phyloP scores from a whole-genome alignment of 1,140 invertebrate species.

The Heterodera carotae region DNA sequence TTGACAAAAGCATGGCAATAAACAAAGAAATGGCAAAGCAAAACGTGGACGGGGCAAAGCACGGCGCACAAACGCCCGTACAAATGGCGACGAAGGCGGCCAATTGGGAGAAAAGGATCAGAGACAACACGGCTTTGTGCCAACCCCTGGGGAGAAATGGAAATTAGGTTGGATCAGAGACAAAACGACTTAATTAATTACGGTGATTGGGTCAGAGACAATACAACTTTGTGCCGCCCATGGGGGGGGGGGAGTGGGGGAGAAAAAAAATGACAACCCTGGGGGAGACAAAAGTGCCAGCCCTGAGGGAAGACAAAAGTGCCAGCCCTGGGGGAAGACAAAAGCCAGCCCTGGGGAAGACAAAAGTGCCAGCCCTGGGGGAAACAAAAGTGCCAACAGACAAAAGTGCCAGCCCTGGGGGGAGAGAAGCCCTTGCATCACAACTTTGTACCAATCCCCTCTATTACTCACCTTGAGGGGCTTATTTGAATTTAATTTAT shows the following conservation, averaged over 20 bases:
- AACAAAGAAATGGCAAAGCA: slow-evolving; percentile 63
- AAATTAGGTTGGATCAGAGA: no score
- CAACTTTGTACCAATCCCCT: no score
- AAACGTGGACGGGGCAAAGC: slow-evolving; percentile 60
- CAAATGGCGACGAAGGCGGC: slow-evolving; percentile 63
- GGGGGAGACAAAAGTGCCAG: not conserved
- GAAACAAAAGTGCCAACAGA: not conserved
- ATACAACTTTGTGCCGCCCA: no score
- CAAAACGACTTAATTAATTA: no score
- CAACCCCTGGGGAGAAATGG: slow-evolving; percentile 47
- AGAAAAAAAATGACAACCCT: not conserved
- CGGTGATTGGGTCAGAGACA: no score
- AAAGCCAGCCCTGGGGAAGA: not conserved
- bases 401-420: slow-evolving; percentile 22
- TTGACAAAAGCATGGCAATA: slow-evolving; percentile 57
- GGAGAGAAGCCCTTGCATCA: no score
- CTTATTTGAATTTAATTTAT: no score
- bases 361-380: not conserved
- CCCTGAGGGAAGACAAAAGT: slow-evolving; percentile 17
- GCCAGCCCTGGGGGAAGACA: not conserved
- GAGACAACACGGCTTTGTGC: slow-evolving; percentile 63
- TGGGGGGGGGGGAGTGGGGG: no score
- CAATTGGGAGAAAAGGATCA: slow-evolving; percentile 61
- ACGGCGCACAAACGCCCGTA: slow-evolving; percentile 62
- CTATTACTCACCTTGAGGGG: not conserved